A percentile compares a stretch with the other conserved stretches of the same genome.
Evolutionary conservation across 2,888 invertebrate genomes (phyloP).

Genomic region (Ashinkailepas kermadecensis): DNA sequence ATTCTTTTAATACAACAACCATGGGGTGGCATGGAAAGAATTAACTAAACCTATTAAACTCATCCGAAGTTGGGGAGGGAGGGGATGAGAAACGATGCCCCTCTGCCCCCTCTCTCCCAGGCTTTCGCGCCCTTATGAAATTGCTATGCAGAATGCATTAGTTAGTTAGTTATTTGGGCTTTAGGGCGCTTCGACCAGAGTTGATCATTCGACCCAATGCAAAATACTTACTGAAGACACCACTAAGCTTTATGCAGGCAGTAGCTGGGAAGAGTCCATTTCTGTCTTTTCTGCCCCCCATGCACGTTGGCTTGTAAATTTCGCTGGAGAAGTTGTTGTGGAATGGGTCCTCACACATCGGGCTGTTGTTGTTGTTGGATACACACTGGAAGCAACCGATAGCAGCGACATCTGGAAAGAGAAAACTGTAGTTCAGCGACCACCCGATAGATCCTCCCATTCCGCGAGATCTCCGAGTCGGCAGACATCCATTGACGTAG

Average conservation of each 20-base stretch:
- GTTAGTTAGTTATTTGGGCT: too few species aligned
- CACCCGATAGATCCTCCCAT: not conserved
- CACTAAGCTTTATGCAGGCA: slow-evolving; percentile 91
- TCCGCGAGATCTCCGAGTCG: not conserved
- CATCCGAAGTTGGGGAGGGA: too few species aligned
- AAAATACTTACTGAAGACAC: slow-evolving; percentile 79
- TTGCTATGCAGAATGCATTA: too few species aligned
- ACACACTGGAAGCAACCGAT: slow-evolving; percentile 98
- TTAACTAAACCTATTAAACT: too few species aligned
- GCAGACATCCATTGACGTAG: not conserved
- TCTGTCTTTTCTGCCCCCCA: slow-evolving; percentile 86
- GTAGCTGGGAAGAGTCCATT: slow-evolving; percentile 94
- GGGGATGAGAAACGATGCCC: too few species aligned
- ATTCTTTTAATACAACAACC: too few species aligned
- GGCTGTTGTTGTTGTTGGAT: slow-evolving; percentile 77
- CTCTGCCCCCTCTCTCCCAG: too few species aligned
- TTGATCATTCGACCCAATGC: too few species aligned
- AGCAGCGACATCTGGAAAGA: slow-evolving; percentile 38
- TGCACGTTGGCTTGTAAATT: slow-evolving; percentile 82
- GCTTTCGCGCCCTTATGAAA: too few species aligned
- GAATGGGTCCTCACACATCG: slow-evolving; percentile 89
- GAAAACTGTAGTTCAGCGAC: not conserved
- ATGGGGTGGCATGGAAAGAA: too few species aligned
- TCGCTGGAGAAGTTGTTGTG: slow-evolving; percentile 80
- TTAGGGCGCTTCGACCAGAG: too few species aligned